Evolutionary conservation across 1,140 invertebrate genomes (phyloP).

Genomic region (Gryllus bimaculatus): DNA sequence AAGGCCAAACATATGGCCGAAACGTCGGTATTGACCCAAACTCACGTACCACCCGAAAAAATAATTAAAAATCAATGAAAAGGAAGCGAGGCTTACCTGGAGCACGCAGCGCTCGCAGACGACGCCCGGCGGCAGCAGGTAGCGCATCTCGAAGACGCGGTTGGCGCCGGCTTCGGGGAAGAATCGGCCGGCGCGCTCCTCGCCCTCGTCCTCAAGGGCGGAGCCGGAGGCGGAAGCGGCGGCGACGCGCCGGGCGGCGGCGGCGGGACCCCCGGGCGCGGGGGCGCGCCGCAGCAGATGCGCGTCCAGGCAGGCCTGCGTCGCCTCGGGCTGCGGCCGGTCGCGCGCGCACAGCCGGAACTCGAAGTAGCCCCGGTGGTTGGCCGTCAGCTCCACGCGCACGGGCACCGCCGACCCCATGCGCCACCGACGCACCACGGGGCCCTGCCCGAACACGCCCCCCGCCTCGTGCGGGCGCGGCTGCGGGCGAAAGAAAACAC

Average conservation of each 20-base stretch:
- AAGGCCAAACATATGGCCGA: no score
- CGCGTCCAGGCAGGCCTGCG: conserved; percentile 55
- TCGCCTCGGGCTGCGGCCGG: conserved; percentile 30
- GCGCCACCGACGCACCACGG: conserved; percentile 67
- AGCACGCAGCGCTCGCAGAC: conserved; percentile 68
- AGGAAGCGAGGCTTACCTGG: conserved; percentile 35
- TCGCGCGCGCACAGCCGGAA: conserved; percentile 70
- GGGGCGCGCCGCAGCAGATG: conserved; percentile 51
- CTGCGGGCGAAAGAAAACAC: conserved; percentile 30
- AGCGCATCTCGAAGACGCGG: conserved; percentile 50
- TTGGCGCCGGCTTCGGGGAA: neutral
- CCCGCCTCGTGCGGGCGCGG: conserved; percentile 75
- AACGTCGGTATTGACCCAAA: no score
- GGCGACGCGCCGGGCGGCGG: neutral
- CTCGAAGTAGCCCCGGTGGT: conserved; percentile 67
- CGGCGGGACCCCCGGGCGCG: conserved; percentile 27
- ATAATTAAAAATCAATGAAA: no score
- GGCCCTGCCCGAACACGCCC: conserved; percentile 68
- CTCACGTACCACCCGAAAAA: no score
- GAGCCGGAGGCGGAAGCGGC: no score
- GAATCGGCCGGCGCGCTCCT: neutral
- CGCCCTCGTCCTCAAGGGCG: neutral
- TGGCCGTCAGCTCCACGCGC: conserved; percentile 64
- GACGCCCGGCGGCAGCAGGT: conserved; percentile 53
- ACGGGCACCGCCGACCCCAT: conserved; percentile 57